Evolutionary conservation across 2,113 vertebrate species (phyloP).

Genomic region (Tapirus terrestris): DNA sequence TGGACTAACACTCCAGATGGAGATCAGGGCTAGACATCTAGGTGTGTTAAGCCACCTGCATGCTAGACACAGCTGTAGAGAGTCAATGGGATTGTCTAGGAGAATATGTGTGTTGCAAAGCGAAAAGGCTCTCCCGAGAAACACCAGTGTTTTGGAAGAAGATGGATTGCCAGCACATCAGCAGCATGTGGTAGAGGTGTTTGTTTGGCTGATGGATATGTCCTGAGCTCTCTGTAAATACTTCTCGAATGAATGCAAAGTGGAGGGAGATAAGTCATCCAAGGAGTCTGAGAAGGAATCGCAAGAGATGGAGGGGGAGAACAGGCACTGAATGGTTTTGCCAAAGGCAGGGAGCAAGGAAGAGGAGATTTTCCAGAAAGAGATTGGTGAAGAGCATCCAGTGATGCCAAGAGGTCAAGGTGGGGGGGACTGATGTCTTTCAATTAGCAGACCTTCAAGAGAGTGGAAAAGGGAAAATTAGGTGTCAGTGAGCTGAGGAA

Average conservation of each 20-base stretch:
- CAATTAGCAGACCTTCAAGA: not conserved
- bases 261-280: not conserved
- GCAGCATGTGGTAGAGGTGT: not conserved
- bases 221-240: not conserved
- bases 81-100: not conserved
- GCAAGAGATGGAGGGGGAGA: not conserved
- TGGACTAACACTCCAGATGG: not conserved
- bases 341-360: not conserved
- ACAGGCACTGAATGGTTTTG: not conserved
- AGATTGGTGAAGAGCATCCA: not conserved
- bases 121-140: not conserved
- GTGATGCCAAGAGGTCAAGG: fast-evolving
- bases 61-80: not conserved
- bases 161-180: not conserved
- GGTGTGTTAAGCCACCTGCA: not conserved
- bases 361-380: not conserved
- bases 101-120: not conserved
- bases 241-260: not conserved
- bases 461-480: not conserved
- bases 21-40: not conserved
- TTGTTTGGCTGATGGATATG: not conserved
- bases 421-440: not conserved
- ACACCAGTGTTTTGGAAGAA: not conserved
- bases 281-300: not conserved
- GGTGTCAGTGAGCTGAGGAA: not conserved